These are phyloP conservation scores for Lasiurus cinereus DNA, from an alignment of 2,113 vertebrate genomes.

Conservation along the genomic window DNA sequence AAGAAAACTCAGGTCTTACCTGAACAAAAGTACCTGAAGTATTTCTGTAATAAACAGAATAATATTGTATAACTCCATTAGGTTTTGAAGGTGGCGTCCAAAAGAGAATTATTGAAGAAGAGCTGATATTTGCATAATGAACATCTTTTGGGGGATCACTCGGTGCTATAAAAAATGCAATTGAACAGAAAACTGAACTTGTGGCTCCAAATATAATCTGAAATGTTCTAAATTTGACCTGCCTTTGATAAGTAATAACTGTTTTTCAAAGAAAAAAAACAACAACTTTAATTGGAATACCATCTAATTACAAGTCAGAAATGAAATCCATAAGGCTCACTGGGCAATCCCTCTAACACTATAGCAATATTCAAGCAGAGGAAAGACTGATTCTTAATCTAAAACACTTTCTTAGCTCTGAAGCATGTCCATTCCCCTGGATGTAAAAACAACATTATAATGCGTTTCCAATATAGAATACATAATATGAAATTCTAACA, in stretches of 20 bases:
- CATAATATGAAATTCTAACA: neutral
- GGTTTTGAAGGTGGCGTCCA: constrained; percentile 94
- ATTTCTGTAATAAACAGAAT: constrained; percentile 92
- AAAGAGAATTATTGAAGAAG: constrained; percentile 90
- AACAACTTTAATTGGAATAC: neutral
- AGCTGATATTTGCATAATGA: constrained; percentile 89
- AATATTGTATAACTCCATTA: constrained; percentile 93
- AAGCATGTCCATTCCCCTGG: neutral
- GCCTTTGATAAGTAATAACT: neutral
- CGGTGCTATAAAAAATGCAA: constrained; percentile 89
- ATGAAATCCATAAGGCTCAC: neutral
- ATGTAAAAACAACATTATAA: neutral
- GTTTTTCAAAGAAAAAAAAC: neutral
- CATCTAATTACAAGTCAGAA: constrained; percentile 24
- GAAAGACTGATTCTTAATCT: neutral
- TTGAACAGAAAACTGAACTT: constrained; percentile 35
- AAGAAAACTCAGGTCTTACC: constrained; percentile 88
- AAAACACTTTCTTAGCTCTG: neutral
- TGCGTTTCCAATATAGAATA: neutral
- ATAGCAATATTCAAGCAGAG: neutral
- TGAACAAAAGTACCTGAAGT: constrained; percentile 87
- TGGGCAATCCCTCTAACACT: neutral
- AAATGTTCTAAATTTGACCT: constrained; percentile 27
- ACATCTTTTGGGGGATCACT: constrained; percentile 93
- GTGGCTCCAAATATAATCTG: neutral